Evolutionary conservation across 2,113 vertebrate species (phyloP), one percentile per base, ranked within the genome.

Genomic region (Oncorhynchus keta): DNA sequence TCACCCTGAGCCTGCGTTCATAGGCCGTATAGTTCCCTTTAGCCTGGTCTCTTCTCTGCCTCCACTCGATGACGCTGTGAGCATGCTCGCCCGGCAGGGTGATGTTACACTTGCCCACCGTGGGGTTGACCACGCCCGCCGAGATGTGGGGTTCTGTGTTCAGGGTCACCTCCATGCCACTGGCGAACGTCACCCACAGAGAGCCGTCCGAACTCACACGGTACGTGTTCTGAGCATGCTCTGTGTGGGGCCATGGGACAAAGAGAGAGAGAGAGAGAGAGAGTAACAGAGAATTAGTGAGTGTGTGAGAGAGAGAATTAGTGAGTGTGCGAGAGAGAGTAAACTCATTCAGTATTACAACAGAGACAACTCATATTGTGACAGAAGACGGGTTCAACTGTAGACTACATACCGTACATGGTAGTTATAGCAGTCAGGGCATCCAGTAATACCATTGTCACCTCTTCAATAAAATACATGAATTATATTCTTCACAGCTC

Each of bases 41-140:
- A 91, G 93, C 96, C 91, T 98, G 97, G 80, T 99, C 98, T 76
- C 96, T 96, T 81, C 98, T 93, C 88, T 99, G 97, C 81, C 97
- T 89, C 98, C 97, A 99, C 89, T 99, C 98, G 26, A 99, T 97
- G 74, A 99, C 94, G 87, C 97, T 99, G 66, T 95, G 95, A 73
- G 94, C 95, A 72, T 99, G 97, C 81, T 99, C 98, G 72, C 97
- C 97, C 0, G 98, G 98, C 78, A 99, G 93, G 12, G 96, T 97
- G 90, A 99, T 96, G 89, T 99, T 99, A 79, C 97, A 99, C 84
- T 96, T 97, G 72, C 97, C 97, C 62, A 97, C 90, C 0, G 96
- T 97, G 80, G 98, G 98, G 81, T 95, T 98, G 79, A 97, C 95
- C 3, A 92, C 85, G 0, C 93, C 96, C 0, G 95, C 95, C 0